These are phyloP conservation scores for Deroplatys truncata DNA, from an alignment of 2,888 invertebrate genomes.

Conservation along the genomic window DNA sequence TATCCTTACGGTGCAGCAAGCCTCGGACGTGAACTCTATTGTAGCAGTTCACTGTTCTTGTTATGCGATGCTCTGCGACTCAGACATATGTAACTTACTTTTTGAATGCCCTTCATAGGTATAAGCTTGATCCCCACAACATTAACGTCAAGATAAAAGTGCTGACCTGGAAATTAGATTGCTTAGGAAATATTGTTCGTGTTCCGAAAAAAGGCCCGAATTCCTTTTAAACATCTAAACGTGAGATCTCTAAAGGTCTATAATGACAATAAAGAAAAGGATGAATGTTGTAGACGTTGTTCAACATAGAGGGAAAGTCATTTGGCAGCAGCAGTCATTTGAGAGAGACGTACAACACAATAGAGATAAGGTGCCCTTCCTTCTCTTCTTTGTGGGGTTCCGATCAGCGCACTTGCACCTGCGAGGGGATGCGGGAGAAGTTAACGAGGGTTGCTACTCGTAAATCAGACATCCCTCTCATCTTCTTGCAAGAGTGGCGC, in stretches of 20 bases:
- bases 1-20: too few relatives aligned
- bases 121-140: too few relatives aligned
- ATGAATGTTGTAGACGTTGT: neutral
- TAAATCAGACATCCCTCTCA: neutral
- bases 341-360: neutral
- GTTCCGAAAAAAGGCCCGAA: too few relatives aligned
- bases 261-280: neutral
- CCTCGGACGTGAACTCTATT: too few relatives aligned
- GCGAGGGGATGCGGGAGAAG: neutral
- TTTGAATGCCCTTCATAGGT: too few relatives aligned
- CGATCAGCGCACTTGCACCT: neutral
- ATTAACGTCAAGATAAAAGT: too few relatives aligned
- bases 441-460: neutral
- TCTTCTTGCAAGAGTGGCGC: neutral
- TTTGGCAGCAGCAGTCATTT: neutral
- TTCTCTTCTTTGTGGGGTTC: neutral
- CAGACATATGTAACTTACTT: too few relatives aligned
- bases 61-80: too few relatives aligned
- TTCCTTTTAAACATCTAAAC: neutral
- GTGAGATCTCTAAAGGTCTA: neutral
- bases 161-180: too few relatives aligned
- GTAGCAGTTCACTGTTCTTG: too few relatives aligned
- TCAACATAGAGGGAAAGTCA: neutral
- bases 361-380: neutral
- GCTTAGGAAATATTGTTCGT: too few relatives aligned